Conservation (phyloP, 2,113 vertebrate genomes). For the Rhagologus leucostigma region DNA sequence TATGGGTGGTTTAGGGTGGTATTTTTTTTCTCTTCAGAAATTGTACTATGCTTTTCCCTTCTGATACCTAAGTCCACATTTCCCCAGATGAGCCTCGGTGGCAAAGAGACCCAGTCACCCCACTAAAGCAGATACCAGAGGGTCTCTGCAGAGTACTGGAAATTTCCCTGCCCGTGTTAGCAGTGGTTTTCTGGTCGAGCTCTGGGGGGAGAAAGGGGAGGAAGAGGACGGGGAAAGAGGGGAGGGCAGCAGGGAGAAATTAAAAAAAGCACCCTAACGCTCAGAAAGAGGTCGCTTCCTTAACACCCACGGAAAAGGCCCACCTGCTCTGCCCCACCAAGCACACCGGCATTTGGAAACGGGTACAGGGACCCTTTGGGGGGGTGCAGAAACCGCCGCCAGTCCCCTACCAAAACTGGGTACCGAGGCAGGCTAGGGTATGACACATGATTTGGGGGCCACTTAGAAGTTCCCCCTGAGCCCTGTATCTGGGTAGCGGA, state of each 20-base stretch:
- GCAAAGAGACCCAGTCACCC: background rate
- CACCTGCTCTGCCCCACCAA: background rate
- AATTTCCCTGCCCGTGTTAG: constrained; percentile 73
- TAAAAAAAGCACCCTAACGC: constrained; percentile 75
- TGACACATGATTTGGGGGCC: background rate
- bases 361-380: fast-evolving
- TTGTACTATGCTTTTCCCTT: background rate
- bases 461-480: fast-evolving
- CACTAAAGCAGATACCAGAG: background rate
- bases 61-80: background rate
- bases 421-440: background rate
- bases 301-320: background rate
- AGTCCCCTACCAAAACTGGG: no score
- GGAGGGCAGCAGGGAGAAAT: fast-evolving
- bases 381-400: fast-evolving
- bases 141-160: constrained; percentile 41
- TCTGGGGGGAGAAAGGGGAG: constrained; percentile 9
- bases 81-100: background rate
- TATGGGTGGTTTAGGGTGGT: background rate
- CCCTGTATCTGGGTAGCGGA: fast-evolving
- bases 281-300: constrained; percentile 75
- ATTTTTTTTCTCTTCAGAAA: background rate
- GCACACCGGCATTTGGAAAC: fast-evolving
- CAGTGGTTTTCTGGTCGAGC: constrained; percentile 72
- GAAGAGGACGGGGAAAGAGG: fast-evolving